phyloP scores from a whole-genome alignment of 2,797 vertebrate genomes.

The Lates japonicus region DNA sequence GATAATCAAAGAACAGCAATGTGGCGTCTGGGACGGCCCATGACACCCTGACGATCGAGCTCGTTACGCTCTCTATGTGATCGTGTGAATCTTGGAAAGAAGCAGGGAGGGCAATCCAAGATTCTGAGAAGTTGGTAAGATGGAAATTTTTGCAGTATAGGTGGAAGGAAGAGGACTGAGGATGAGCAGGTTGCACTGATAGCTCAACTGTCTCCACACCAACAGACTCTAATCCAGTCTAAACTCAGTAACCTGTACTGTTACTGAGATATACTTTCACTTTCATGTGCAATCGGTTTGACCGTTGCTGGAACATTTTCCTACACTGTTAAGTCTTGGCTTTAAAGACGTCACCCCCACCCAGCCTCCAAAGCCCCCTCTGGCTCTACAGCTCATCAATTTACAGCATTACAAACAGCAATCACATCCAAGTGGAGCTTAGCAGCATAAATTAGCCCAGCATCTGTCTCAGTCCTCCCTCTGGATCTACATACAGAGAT shows the following conservation, averaged over 20 bases:
- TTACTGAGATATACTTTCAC: background rate
- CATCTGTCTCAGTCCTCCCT: conserved; percentile 32
- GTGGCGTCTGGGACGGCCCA: too few relatives aligned
- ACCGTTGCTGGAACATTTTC: conserved; percentile 10
- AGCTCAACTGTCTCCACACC: too few relatives aligned
- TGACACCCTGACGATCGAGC: too few relatives aligned
- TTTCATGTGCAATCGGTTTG: background rate
- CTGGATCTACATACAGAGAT: conserved; percentile 2
- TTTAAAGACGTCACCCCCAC: background rate
- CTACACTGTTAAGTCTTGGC: conserved; percentile 20
- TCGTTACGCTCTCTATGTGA: too few relatives aligned
- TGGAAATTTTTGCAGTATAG: background rate
- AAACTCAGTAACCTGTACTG: conserved; percentile 17
- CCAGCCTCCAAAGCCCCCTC: background rate
- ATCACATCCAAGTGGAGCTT: conserved; percentile 30
- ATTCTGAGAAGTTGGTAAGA: too few relatives aligned
- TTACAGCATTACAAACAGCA: conserved; percentile 37
- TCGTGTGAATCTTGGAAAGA: background rate
- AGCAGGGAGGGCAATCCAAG: too few relatives aligned
- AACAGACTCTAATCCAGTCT: background rate
- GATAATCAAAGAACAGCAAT: too few relatives aligned
- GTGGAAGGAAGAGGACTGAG: too few relatives aligned
- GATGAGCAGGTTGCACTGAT: too few relatives aligned
- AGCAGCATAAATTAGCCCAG: conserved; percentile 50
- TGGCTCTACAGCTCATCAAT: conserved; percentile 37